phyloP scores from a whole-genome alignment of 2,888 invertebrate genomes.

The Lasioglossum pauxillum region DNA sequence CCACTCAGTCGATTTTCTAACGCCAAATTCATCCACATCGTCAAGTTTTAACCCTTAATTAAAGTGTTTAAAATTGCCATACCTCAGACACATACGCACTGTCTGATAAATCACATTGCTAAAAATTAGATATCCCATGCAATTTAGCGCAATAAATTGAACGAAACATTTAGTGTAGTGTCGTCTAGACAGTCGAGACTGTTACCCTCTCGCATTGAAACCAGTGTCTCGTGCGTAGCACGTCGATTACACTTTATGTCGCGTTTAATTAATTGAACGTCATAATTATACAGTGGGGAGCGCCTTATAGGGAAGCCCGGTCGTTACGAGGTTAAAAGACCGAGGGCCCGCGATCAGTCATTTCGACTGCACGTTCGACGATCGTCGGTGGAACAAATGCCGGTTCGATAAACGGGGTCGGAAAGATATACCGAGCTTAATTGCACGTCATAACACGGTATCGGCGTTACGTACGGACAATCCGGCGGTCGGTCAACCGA shows the following conservation, averaged over 20 bases:
- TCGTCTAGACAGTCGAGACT: background rate
- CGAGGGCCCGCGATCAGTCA: background rate
- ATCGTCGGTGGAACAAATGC: background rate
- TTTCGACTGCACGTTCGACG: background rate
- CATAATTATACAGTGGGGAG: background rate
- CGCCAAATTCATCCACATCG: no score
- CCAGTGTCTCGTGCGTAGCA: background rate
- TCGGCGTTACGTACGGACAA: background rate
- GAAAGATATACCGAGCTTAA: conserved; percentile 8
- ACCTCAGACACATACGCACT: background rate
- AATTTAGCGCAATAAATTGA: background rate
- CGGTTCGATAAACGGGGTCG: background rate
- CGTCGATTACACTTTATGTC: background rate
- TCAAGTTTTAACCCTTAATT: background rate
- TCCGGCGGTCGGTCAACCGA: background rate
- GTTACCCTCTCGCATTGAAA: background rate
- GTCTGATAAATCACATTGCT: background rate
- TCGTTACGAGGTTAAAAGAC: background rate
- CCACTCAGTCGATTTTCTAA: no score
- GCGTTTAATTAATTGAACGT: conserved; percentile 2
- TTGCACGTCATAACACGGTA: conserved; percentile 10
- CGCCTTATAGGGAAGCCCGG: background rate
- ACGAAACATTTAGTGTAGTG: no score
- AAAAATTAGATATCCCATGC: background rate
- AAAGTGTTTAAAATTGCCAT: background rate